Conservation (phyloP, 2,797 vertebrate genomes). For the Perodicticus potto region DNA sequence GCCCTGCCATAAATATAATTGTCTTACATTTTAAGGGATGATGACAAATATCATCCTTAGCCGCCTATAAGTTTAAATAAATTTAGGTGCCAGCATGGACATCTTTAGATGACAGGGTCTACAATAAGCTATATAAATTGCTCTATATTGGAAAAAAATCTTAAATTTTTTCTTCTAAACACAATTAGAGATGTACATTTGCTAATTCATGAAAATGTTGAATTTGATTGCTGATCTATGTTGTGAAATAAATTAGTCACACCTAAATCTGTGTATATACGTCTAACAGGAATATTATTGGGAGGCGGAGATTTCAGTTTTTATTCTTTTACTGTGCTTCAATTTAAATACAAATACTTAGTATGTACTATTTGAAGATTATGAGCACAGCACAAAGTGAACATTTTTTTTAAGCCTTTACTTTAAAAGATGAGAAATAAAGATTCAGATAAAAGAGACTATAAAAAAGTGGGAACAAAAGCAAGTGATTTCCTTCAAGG, state of each 20-base stretch:
- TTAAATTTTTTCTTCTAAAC: not conserved
- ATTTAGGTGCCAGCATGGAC: not conserved
- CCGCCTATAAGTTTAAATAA: not conserved
- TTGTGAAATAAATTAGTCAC: not conserved
- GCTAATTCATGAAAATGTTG: not conserved
- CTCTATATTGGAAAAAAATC: not conserved
- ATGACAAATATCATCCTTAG: not conserved
- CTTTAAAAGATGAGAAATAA: slow-evolving; percentile 10
- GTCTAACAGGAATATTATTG: not conserved
- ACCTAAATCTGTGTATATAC: slow-evolving; percentile 20
- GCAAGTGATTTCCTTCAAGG: slow-evolving; percentile 43
- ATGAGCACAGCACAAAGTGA: not conserved
- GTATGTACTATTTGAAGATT: not conserved
- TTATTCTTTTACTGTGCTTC: not conserved
- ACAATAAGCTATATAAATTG: not conserved
- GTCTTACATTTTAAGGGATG: not conserved
- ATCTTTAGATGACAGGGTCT: not conserved
- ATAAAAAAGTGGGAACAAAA: not conserved
- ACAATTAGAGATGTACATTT: not conserved
- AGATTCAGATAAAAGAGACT: slow-evolving; percentile 43
- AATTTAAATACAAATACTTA: slow-evolving; percentile 33
- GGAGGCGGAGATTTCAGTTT: not conserved
- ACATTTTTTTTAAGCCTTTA: slow-evolving; percentile 43
- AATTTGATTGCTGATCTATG: not conserved
- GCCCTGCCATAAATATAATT: not conserved